A percentile compares a stretch with the other conserved stretches of the same genome.
These are phyloP conservation scores for Botia almorhae DNA, from an alignment of 2,797 vertebrate species.

Conservation along the genomic window DNA sequence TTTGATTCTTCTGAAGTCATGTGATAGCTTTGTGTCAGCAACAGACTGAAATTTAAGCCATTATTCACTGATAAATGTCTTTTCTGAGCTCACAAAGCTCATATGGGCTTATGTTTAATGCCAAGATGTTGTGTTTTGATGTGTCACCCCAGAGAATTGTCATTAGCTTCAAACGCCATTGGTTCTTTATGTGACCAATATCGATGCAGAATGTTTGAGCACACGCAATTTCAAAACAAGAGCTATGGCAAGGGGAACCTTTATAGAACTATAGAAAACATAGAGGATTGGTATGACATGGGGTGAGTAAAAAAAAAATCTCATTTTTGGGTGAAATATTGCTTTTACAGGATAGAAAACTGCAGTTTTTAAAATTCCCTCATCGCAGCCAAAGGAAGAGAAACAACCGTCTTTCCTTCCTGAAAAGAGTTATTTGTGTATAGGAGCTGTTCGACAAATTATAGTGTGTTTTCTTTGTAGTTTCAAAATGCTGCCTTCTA, in stretches of 20 bases:
- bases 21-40: neutral
- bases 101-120: neutral
- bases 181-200: neutral
- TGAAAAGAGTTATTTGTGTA: conserved; percentile 10
- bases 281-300: neutral
- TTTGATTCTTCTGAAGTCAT: neutral
- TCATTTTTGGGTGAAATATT: neutral
- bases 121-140: neutral
- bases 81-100: neutral
- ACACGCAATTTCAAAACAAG: neutral
- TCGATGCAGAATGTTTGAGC: neutral
- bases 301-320: neutral
- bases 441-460: conserved; percentile 20
- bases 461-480: conserved; percentile 33
- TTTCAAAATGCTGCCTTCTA: conserved; percentile 20
- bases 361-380: neutral
- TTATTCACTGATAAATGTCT: neutral
- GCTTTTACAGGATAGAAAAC: neutral
- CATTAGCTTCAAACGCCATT: neutral
- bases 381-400: neutral
- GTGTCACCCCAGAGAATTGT: neutral
- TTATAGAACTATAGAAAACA: neutral
- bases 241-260: neutral
- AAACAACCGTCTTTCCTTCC: neutral
- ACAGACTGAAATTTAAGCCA: neutral